These are phyloP conservation scores for Branchellion lobata DNA, from an alignment of 2,888 invertebrate genomes.

Conservation along the genomic window DNA sequence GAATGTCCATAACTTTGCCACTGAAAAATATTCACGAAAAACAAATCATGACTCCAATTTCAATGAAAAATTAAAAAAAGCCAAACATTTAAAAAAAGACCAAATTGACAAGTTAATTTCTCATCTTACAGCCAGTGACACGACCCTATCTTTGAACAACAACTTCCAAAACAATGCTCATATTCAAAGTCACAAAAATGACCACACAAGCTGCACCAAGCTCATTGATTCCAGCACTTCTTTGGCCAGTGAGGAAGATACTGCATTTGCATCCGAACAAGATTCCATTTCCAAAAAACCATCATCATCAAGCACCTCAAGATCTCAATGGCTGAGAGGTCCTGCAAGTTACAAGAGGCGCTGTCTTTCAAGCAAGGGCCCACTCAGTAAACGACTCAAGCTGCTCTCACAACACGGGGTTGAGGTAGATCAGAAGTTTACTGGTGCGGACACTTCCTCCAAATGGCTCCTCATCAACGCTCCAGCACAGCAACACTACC, in stretches of 20 bases:
- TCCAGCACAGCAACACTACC: not conserved
- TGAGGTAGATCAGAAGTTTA: not conserved
- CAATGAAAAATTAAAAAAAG: not conserved
- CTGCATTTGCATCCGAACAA: too few species aligned
- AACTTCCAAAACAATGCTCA: too few species aligned
- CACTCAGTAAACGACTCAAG: not conserved
- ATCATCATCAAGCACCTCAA: not conserved
- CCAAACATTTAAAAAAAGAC: not conserved
- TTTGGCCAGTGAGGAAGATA: too few species aligned
- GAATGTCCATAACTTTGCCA: too few species aligned
- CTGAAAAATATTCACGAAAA: not conserved
- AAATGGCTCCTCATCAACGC: not conserved
- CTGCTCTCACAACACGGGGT: not conserved
- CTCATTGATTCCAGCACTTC: too few species aligned
- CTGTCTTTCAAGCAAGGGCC: not conserved
- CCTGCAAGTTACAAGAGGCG: conserved; percentile 7
- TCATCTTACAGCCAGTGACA: not conserved
- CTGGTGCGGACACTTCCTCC: too few species aligned
- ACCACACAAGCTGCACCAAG: not conserved
- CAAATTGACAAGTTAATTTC: not conserved
- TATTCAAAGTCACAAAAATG: not conserved
- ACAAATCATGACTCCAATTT: not conserved
- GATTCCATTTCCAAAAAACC: too few species aligned
- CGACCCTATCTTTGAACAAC: too few species aligned
- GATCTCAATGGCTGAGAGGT: not conserved